Conservation (phyloP, 2,113 vertebrate species). For the Proterorhinus semilunaris region DNA sequence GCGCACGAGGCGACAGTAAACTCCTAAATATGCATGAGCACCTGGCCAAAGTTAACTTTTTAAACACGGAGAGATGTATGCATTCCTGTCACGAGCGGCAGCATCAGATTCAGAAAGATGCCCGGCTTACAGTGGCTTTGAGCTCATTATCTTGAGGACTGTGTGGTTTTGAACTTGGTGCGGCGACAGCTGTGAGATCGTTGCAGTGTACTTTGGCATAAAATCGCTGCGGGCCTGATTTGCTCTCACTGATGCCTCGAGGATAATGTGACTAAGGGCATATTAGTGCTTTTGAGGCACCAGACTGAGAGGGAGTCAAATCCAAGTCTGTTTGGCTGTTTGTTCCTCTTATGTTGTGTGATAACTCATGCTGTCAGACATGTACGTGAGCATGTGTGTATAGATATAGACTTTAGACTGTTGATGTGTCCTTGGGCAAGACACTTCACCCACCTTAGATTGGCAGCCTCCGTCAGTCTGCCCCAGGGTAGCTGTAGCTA, state of each 20-base stretch:
- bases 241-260: slow-evolving; percentile 4
- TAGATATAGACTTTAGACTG: neutral
- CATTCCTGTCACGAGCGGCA: slow-evolving; percentile 33
- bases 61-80: slow-evolving; percentile 27
- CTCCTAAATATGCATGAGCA: slow-evolving; percentile 69
- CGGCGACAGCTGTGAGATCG: slow-evolving; percentile 37
- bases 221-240: slow-evolving; percentile 18
- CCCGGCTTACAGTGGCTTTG: slow-evolving; percentile 15
- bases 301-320: slow-evolving; percentile 3
- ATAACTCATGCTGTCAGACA: neutral
- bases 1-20: slow-evolving; percentile 29
- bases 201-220: slow-evolving; percentile 26
- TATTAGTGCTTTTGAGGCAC: neutral
- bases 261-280: slow-evolving; percentile 10
- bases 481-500: too few species aligned
- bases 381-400: neutral
- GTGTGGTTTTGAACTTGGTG: slow-evolving; percentile 39
- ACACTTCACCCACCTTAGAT: too few species aligned
- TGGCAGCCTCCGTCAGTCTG: too few species aligned
- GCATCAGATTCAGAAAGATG: slow-evolving; percentile 32
- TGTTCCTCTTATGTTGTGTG: neutral
- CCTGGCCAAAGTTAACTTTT: slow-evolving; percentile 66
- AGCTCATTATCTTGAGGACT: slow-evolving; percentile 39
- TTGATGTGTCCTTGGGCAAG: too few species aligned
- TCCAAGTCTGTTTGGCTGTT: slow-evolving; percentile 11